A percentile compares a stretch with the other conserved stretches of the same genome.
Evolutionary conservation across 2,797 vertebrate genomes (phyloP).

Genomic region (Takifugu rubripes): DNA sequence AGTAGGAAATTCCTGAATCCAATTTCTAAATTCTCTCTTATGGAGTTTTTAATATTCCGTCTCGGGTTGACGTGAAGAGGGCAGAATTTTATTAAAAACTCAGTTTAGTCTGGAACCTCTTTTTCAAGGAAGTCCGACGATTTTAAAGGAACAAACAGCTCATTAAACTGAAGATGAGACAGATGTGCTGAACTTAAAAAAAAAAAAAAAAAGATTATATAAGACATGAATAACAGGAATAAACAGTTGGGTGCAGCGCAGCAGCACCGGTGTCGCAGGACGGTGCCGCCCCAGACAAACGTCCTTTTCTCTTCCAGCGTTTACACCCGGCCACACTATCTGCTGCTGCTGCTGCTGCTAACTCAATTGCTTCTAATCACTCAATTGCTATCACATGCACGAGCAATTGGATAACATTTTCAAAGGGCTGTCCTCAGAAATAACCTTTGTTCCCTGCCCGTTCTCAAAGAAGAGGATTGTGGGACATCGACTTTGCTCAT

Average conservation of each 20-base stretch:
- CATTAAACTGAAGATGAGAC: no score
- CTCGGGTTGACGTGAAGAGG: no score
- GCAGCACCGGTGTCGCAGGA: slow-evolving; percentile 15
- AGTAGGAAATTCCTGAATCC: no score
- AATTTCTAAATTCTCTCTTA: no score
- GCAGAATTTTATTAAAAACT: no score
- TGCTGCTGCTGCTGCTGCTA: slow-evolving; percentile 38
- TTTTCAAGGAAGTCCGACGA: no score
- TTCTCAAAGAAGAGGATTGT: slow-evolving; percentile 30
- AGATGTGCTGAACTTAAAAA: slow-evolving; percentile 14
- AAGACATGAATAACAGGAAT: slow-evolving; percentile 31
- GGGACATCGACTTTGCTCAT: slow-evolving; percentile 3
- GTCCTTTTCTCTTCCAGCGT: slow-evolving; percentile 69
- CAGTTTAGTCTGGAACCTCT: no score
- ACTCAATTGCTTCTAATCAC: slow-evolving; percentile 77
- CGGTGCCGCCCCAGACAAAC: slow-evolving; percentile 58
- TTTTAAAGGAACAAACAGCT: no score
- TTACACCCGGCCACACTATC: slow-evolving; percentile 48
- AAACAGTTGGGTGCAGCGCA: slow-evolving; percentile 42
- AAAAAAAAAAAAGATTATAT: slow-evolving; percentile 37
- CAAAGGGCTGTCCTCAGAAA: slow-evolving; percentile 38
- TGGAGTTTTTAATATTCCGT: no score
- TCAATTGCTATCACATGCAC: slow-evolving; percentile 80
- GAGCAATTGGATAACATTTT: slow-evolving; percentile 58
- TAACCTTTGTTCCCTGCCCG: slow-evolving; percentile 24